Evolutionary conservation across 1,140 invertebrate species (phyloP).

Genomic region (Homalodisca vitripennis): DNA sequence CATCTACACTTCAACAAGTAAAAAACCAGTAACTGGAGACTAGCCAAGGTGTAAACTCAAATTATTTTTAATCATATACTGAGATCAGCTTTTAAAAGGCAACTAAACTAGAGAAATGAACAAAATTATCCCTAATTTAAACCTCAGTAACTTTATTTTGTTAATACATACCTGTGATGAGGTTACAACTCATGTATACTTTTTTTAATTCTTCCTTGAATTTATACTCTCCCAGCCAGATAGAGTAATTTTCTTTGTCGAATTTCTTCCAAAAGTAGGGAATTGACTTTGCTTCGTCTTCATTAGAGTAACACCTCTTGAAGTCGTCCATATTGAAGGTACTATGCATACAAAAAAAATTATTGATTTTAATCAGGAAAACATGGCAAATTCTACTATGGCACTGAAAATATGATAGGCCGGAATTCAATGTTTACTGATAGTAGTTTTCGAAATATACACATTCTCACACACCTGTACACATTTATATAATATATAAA

Average conservation of each 20-base stretch:
- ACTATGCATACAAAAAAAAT: slow-evolving; percentile 47
- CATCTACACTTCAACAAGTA: too few species aligned
- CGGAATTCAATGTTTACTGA: not conserved
- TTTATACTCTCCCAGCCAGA: slow-evolving; percentile 98
- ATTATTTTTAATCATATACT: too few species aligned
- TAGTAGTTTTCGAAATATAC: too few species aligned
- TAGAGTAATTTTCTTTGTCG: slow-evolving; percentile 94
- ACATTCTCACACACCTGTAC: too few species aligned
- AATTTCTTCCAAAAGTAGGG: slow-evolving; percentile 99
- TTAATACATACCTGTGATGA: slow-evolving; percentile 74
- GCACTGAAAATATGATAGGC: not conserved
- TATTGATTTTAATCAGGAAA: too few species aligned
- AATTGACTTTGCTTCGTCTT: slow-evolving; percentile 90
- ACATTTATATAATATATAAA: too few species aligned
- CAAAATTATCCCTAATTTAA: not conserved
- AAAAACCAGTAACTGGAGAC: too few species aligned
- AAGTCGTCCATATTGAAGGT: slow-evolving; percentile 96
- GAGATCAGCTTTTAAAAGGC: not conserved
- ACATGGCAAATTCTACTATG: too few species aligned
- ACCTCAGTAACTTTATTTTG: too few species aligned
- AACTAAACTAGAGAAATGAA: not conserved
- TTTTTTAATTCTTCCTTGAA: slow-evolving; percentile 90
- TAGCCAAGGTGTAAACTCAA: too few species aligned
- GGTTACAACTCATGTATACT: slow-evolving; percentile 95
- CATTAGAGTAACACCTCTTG: slow-evolving; percentile 96